phyloP scores from a whole-genome alignment of 2,888 invertebrate species.

The Aphrophora alni region DNA sequence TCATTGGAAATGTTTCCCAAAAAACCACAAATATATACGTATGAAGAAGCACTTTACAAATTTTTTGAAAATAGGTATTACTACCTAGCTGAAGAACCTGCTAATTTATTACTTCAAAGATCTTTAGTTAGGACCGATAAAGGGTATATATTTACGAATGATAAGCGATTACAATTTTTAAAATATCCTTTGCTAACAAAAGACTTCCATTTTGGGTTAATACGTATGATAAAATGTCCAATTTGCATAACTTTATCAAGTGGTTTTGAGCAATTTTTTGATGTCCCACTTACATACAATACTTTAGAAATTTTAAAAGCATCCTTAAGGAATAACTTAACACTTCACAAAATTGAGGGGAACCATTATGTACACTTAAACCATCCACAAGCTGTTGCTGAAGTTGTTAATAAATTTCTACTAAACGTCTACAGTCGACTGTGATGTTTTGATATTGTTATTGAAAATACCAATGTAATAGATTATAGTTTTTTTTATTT shows the following conservation, averaged over 20 bases:
- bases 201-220: constrained; percentile 43
- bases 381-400: constrained; percentile 46
- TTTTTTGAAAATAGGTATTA: constrained; percentile 41
- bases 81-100: constrained; percentile 40
- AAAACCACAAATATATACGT: constrained; percentile 37
- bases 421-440: neutral
- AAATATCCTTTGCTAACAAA: constrained; percentile 40
- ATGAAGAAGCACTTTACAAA: constrained; percentile 46
- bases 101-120: constrained; percentile 41
- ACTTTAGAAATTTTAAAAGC: constrained; percentile 29
- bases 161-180: constrained; percentile 48
- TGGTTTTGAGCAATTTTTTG: constrained; percentile 44
- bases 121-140: constrained; percentile 34
- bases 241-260: constrained; percentile 49
- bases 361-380: constrained; percentile 50
- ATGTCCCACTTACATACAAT: constrained; percentile 21
- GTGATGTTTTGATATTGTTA: neutral
- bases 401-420: constrained; percentile 44
- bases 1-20: constrained; percentile 40
- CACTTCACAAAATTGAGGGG: constrained; percentile 42
- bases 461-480: too few species aligned
- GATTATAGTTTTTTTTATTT: too few species aligned
- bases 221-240: constrained; percentile 48
- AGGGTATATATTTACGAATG: constrained; percentile 48
- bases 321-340: constrained; percentile 36